These are phyloP conservation scores for Sinosuthora webbiana DNA, from an alignment of 2,113 vertebrate genomes.

Conservation along the genomic window DNA sequence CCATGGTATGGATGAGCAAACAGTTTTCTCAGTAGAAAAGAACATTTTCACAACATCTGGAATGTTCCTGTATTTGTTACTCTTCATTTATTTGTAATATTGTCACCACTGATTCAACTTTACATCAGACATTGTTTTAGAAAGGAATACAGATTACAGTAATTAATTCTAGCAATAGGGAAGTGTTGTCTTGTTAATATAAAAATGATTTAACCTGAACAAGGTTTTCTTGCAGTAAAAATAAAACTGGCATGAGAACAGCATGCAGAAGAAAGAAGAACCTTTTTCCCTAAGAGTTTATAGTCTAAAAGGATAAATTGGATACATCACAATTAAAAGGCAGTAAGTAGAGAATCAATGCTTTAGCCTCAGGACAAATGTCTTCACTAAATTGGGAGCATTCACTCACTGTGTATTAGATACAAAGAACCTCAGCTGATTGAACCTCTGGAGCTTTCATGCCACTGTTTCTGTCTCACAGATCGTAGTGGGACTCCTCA, in stretches of 20 bases:
- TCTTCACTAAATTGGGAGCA: not conserved
- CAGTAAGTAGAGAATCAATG: slow-evolving; percentile 39
- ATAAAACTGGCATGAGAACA: not conserved
- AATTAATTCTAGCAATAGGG: not conserved
- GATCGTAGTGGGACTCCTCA: not conserved
- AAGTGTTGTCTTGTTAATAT: not conserved
- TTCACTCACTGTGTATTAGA: not conserved
- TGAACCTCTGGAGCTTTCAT: not conserved
- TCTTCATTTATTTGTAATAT: not conserved
- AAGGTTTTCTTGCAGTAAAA: not conserved
- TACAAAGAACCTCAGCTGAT: not conserved
- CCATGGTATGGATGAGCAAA: not conserved
- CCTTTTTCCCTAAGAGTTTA: not conserved
- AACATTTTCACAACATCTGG: not conserved
- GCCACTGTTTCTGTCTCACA: not conserved
- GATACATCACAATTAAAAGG: slow-evolving; percentile 42
- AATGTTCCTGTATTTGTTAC: not conserved
- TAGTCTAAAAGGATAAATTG: slow-evolving; percentile 17
- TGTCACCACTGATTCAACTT: not conserved
- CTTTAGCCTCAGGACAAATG: slow-evolving; percentile 39
- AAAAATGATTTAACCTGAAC: not conserved
- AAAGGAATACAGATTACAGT: not conserved
- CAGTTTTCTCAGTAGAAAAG: not conserved
- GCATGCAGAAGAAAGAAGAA: not conserved
- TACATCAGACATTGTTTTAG: not conserved